A percentile compares a stretch with the other conserved stretches of the same genome.
Evolutionary conservation across 2,113 vertebrate species (phyloP).

Genomic region (Petrocephalus zakoni): DNA sequence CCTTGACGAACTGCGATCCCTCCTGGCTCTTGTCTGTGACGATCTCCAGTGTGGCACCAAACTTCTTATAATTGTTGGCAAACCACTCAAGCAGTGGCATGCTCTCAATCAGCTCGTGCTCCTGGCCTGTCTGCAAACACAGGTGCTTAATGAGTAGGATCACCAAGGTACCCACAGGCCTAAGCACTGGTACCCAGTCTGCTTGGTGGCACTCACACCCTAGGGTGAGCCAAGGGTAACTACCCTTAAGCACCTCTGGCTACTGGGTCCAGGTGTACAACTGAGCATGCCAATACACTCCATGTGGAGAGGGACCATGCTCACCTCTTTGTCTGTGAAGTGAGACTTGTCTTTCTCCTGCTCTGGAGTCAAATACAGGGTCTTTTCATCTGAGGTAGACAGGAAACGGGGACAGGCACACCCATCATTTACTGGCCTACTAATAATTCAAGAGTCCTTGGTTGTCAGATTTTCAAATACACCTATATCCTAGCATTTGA

Average conservation of each 20-base stretch:
- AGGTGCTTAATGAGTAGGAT: background rate
- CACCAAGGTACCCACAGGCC: no score
- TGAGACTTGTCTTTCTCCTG: conserved; percentile 99
- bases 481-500: background rate
- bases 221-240: background rate
- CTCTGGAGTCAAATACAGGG: conserved; percentile 93
- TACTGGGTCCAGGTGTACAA: background rate
- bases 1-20: conserved; percentile 98
- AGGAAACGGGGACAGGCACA: background rate
- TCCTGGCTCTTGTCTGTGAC: conserved; percentile 99
- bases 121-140: conserved; percentile 82
- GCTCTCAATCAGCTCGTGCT: conserved; percentile 96
- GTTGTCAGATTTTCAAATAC: background rate
- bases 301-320: background rate
- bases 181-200: background rate
- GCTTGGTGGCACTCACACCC: background rate
- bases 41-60: conserved; percentile 97
- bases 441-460: background rate
- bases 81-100: conserved; percentile 99
- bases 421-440: background rate
- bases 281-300: background rate
- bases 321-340: conserved; percentile 99
- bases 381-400: conserved; percentile 81
- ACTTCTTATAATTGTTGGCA: conserved; percentile 99
- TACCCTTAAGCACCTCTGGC: background rate